Evolutionary conservation across 2,113 vertebrate genomes (phyloP).

Genomic region (Oostethus manadensis): DNA sequence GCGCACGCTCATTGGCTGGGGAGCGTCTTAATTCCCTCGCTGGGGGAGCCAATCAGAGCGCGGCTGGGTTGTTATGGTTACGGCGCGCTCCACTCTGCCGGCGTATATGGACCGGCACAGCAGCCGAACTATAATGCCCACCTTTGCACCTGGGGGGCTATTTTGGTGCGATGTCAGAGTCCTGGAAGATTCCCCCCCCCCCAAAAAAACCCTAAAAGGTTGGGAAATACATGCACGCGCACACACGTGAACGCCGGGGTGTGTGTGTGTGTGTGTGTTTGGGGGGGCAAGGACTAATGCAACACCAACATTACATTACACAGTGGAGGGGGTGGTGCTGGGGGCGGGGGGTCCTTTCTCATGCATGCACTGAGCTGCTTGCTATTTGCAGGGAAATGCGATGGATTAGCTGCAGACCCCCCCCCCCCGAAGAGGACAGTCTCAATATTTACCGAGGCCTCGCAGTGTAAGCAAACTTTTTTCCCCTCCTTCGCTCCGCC

Average conservation of each 20-base stretch:
- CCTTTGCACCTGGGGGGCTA: too few species aligned
- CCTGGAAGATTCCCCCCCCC: constrained; percentile 9
- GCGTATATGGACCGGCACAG: constrained; percentile 70
- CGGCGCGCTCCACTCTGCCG: constrained; percentile 84
- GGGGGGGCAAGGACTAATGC: constrained; percentile 40
- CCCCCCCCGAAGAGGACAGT: constrained; percentile 46
- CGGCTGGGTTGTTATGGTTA: constrained; percentile 80
- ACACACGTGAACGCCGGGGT: constrained; percentile 28
- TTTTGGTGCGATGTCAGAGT: too few species aligned
- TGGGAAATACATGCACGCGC: constrained; percentile 13
- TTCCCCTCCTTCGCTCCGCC: neutral
- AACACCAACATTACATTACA: constrained; percentile 35
- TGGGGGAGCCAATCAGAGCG: constrained; percentile 76
- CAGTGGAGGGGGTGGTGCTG: constrained; percentile 8
- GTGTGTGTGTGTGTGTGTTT: constrained; percentile 34
- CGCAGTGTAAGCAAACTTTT: constrained; percentile 67
- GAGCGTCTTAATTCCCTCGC: constrained; percentile 72
- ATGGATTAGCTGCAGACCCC: constrained; percentile 72
- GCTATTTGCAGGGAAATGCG: constrained; percentile 77
- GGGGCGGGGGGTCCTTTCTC: constrained; percentile 59
- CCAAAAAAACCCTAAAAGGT: neutral
- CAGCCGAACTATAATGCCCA: neutral
- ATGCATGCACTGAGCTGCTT: constrained; percentile 75
- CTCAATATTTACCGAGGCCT: constrained; percentile 71
- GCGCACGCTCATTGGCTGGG: constrained; percentile 89